Evolutionary conservation across 2,113 vertebrate species (phyloP), one percentile per base, ranked within the genome.

Genomic region (Montifringilla adamsi): DNA sequence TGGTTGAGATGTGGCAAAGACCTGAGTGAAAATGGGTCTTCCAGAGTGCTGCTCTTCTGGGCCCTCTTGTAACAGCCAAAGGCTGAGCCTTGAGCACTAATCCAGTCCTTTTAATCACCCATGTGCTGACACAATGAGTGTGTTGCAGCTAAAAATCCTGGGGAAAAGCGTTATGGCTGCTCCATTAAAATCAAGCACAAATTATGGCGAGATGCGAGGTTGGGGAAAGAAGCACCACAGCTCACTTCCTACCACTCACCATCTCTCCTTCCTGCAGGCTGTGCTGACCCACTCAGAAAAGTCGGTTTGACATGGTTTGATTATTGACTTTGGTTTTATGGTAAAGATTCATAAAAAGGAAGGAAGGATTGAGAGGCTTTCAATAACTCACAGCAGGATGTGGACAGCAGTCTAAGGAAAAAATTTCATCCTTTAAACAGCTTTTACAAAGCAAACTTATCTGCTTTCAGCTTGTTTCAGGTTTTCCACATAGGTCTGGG

Each of bases 201-300:
- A 7, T 1, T 15, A 8, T 15, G 50, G 55, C 14, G 60, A 83
- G 44, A 19, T 37, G 17, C 0, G 0, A 58, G 28, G 13, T 0
- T 52, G 12, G 26, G 5, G 11, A 13, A 37, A 46, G 39, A 81
- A 41, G 56, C n/a, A 22, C 7, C 66, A 30, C 15, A 18, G 35
- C 28, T 74, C 19, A 10, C 31, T 80, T 82, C 56, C 56, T 19
- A 31, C 30, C 46, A 11, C 13, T 74, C 56, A 20, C 35, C 14
- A 15, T 26, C 9, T 44, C 50, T 73, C 64, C 50, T 43, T 63
- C 28, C 58, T 85, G 35, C 20, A 53, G 43, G 21, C 47, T 63
- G 28, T 63, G 74, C 11, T 59, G 79, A 30, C 50, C 72, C 49
- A 26, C 44, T 67, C 18, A 37, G 52, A 18, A 60, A 63, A 55